Base-by-base conservation (phyloP, 2,888 invertebrate genomes). In the Stenichneumon culpator region DNA sequence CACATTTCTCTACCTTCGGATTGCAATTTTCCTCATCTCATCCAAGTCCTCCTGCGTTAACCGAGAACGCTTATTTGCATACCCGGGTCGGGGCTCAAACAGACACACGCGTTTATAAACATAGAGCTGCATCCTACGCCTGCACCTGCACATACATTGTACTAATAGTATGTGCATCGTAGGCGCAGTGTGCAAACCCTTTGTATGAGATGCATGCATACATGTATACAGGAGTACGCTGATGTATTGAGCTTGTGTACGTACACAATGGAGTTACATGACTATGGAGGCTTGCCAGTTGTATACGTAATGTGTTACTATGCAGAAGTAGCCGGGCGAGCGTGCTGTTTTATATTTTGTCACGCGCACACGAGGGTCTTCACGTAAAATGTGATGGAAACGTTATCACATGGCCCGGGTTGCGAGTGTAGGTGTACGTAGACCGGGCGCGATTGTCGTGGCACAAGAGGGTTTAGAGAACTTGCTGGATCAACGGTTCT, bases 51-150 rank as follows among this genome's bases (percentile, higher is more conserved):
- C 60, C 22, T 25, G 16, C 60, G 60, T 60, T 57, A 60, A 16
- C 60, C 44, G 39, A 25, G 28, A 19, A n/a, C n/a, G 60, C 60
- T 73, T 60, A 73, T 60, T 73, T 73, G 60, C 73, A 73, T 73
- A 73, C 44, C 60, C 60, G n/a, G 60, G 44, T 25, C 57, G 25
- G 3, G 22, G 22, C 25, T 73, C 44, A 73, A 73, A 44, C 73
- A 60, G 73, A 73, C 44, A 73, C 57, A 73, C 60, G 60, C 73
- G 60, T 73, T 73, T 73, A 47, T 60, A 60, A 73, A 60, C 44
- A 60, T 60, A 60, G 16, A 11, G 28, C 22, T 9, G 39, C 16
- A 44, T 44, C 28, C 25, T 44, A 44, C 44, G 39, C 22, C 25
- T 44, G 22, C 73, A 44, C 32, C 25, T 54, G 65, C 28, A 19